Conservation (phyloP, 2,888 invertebrate genomes). For the Lordiphosa fenestrarum region DNA sequence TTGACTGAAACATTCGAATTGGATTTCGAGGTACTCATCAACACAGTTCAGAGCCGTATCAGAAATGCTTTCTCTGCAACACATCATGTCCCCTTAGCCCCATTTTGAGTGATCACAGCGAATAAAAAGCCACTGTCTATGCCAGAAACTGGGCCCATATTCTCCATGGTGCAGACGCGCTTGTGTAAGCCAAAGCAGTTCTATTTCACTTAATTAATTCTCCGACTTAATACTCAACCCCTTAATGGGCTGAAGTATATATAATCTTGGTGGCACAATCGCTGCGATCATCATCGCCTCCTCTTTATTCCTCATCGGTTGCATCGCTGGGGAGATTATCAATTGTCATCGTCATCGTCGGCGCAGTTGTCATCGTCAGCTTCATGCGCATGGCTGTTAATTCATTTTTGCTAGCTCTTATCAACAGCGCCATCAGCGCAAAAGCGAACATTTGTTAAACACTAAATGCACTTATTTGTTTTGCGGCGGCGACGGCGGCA, state of each 20-base stretch:
- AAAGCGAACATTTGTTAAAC: slow-evolving; percentile 74
- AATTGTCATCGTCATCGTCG: slow-evolving; percentile 42
- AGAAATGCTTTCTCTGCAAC: too few species aligned
- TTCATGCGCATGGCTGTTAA: slow-evolving; percentile 51
- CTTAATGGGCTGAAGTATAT: slow-evolving; percentile 6
- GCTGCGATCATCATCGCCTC: slow-evolving; percentile 19
- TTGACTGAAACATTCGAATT: too few species aligned
- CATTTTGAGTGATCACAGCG: too few species aligned
- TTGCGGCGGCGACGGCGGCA: slow-evolving; percentile 29
- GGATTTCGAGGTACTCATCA: too few species aligned
- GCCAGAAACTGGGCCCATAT: too few species aligned
- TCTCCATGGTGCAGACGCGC: too few species aligned
- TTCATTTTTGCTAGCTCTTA: slow-evolving; percentile 64
- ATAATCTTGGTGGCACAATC: slow-evolving; percentile 24
- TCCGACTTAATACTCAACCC: slow-evolving; percentile 25
- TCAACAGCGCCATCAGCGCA: slow-evolving; percentile 68
- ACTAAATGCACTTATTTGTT: slow-evolving; percentile 77
- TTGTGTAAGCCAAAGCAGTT: too few species aligned
- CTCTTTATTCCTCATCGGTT: slow-evolving; percentile 22
- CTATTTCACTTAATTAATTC: slow-evolving; percentile 1
- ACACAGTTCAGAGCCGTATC: too few species aligned
- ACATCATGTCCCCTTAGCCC: too few species aligned
- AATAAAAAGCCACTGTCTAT: too few species aligned
- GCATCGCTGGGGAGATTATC: slow-evolving; percentile 19
- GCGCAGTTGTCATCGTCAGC: slow-evolving; percentile 32